phyloP scores from a whole-genome alignment of 2,888 invertebrate genomes.

The Pomacea canaliculata region DNA sequence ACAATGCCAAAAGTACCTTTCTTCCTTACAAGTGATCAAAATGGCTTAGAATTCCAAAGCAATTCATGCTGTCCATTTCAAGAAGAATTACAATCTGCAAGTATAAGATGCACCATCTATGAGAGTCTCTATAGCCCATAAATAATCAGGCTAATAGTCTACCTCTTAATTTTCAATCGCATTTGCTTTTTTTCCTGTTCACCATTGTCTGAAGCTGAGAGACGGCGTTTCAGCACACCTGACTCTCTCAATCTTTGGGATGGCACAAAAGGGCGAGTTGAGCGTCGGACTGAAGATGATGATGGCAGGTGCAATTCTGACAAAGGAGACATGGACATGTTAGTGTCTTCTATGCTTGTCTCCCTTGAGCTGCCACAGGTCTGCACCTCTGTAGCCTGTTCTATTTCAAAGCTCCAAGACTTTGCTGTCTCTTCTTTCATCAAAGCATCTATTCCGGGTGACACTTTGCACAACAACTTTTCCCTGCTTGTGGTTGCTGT shows the following conservation, averaged over 20 bases:
- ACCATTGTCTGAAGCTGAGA: background rate
- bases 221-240: conserved; percentile 12
- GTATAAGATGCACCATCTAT: too few species aligned
- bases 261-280: conserved; percentile 19
- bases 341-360: background rate
- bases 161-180: background rate
- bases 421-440: too few species aligned
- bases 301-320: background rate
- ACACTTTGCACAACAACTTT: too few species aligned
- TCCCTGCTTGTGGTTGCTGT: too few species aligned
- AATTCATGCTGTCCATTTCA: too few species aligned
- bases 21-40: too few species aligned
- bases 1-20: too few species aligned
- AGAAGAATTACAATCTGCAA: too few species aligned
- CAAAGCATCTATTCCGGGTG: too few species aligned
- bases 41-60: too few species aligned
- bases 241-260: conserved; percentile 19
- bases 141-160: background rate
- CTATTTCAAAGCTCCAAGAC: background rate
- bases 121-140: too few species aligned
- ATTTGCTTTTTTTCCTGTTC: conserved; percentile 12
- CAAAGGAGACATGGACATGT: background rate
- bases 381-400: background rate
- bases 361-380: background rate
- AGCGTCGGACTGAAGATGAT: conserved; percentile 18